Evolutionary conservation across 2,797 vertebrate genomes (phyloP), one percentile per base, ranked within the genome.

Genomic region (Platalea minor): DNA sequence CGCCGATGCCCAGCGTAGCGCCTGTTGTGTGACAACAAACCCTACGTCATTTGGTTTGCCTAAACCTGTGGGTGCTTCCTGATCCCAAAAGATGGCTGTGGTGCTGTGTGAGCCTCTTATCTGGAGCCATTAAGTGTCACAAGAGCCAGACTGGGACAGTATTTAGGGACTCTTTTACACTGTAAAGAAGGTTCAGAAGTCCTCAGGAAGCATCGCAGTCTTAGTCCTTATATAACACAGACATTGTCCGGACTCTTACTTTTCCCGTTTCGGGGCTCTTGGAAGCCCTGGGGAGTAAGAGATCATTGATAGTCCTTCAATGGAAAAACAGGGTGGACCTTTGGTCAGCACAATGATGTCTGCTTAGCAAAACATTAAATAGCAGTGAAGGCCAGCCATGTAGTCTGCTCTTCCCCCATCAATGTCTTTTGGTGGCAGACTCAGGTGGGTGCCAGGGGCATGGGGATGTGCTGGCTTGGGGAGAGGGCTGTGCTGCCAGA

Each of bases 401-500:
- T 13, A 21, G 24, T 14, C 64, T 83, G 17, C 12, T 61, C 8
- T 73, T 69, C 23, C 29, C 17, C 10, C 13, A 6, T 39, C 20
- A 0, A 0, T 23, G 21, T 48, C 31, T 51, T 85, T 57, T 65
- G 65, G 11, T 37, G 51, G 45, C 57, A 74, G 33, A 24, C 43
- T 37, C 28, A 37, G 4, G 24, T 15, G 37, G 14, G 3, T 24
- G 12, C 41, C 2, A 5, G 9, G 18, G 21, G 8, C 24, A 2
- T 0, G 1, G 7, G 50, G 18, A 17, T 2, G 20, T 56, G 26
- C 24, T 64, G 54, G 25, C 11, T 15, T 51, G 50, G 17, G n/a
- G n/a, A 53, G 11, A 9, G 16, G 26, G 29, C 61, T 0, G 0
- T 0, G 11, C 8, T 85, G 31, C 14, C 5, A 2, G 33, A 3